These are phyloP conservation scores for Drosophila lacteicornis DNA, from an alignment of 1,140 invertebrate species.

Conservation along the genomic window DNA sequence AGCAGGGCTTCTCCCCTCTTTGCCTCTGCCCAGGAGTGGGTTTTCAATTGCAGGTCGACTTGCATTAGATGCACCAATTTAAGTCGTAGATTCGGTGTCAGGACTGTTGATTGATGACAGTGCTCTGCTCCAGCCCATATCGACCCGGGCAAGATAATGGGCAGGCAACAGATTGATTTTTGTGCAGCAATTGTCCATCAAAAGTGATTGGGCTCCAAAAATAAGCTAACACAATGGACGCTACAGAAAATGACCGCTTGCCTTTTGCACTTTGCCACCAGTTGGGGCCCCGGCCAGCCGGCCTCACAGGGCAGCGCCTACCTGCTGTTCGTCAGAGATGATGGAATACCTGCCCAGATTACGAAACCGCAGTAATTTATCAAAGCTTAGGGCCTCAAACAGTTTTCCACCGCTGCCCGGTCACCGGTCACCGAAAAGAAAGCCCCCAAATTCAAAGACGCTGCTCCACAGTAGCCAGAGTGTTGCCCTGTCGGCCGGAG, in stretches of 20 bases:
- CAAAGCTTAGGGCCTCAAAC: slow-evolving; percentile 51
- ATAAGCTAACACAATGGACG: slow-evolving; percentile 15
- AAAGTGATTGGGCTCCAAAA: slow-evolving; percentile 52
- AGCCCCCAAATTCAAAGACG: slow-evolving; percentile 44
- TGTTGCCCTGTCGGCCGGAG: slow-evolving; percentile 43
- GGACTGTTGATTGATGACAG: slow-evolving; percentile 75
- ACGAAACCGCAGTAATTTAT: slow-evolving; percentile 75
- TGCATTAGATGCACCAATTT: slow-evolving; percentile 76
- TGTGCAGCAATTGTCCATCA: slow-evolving; percentile 52
- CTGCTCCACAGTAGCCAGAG: slow-evolving; percentile 60
- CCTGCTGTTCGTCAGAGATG: slow-evolving; percentile 78
- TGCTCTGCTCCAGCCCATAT: slow-evolving; percentile 16
- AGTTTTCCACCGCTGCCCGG: slow-evolving; percentile 28
- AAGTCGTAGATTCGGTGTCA: slow-evolving; percentile 58
- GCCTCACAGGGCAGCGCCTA: slow-evolving; percentile 38
- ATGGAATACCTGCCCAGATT: slow-evolving; percentile 70
- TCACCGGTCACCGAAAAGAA: slow-evolving; percentile 54
- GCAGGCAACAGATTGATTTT: slow-evolving; percentile 55
- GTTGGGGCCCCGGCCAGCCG: slow-evolving; percentile 28
- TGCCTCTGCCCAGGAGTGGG: slow-evolving; percentile 11
- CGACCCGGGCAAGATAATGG: slow-evolving; percentile 23
- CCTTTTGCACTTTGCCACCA: slow-evolving; percentile 57
- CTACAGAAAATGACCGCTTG: slow-evolving; percentile 37
- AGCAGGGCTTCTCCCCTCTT: not conserved
- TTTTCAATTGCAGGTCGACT: slow-evolving; percentile 58